phyloP scores from a whole-genome alignment of 2,797 vertebrate genomes.

The Falco peregrinus region DNA sequence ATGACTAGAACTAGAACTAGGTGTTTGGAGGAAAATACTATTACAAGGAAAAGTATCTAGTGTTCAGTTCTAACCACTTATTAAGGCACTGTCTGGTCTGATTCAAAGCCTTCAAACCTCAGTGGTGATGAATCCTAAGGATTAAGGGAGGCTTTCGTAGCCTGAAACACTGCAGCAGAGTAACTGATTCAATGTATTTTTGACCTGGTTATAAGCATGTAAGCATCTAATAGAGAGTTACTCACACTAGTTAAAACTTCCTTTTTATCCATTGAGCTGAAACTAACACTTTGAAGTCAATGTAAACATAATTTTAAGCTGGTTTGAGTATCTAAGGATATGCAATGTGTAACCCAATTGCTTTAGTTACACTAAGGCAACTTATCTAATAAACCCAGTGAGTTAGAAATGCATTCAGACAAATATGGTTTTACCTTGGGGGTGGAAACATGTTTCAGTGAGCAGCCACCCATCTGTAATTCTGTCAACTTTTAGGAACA shows the following conservation, averaged over 20 bases:
- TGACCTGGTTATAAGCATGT: not conserved
- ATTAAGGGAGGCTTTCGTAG: not conserved
- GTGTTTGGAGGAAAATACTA: not conserved
- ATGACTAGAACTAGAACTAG: not conserved
- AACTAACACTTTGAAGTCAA: not conserved
- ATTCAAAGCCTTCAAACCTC: not conserved
- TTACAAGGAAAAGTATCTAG: not conserved
- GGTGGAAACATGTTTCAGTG: not conserved
- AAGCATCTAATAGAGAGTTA: not conserved
- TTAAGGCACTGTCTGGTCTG: not conserved
- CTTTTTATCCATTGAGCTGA: not conserved
- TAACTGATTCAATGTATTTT: not conserved
- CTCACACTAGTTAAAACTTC: not conserved
- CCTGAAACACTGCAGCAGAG: not conserved
- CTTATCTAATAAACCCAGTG: not conserved
- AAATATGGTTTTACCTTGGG: not conserved
- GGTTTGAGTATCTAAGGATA: not conserved
- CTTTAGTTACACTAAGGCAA: slow-evolving; percentile 16
- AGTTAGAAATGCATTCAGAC: not conserved
- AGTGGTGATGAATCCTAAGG: not conserved
- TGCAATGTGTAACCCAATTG: not conserved
- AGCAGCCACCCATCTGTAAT: not conserved
- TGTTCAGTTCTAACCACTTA: not conserved
- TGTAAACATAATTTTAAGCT: not conserved
- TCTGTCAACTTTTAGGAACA: not conserved